A percentile compares a stretch with the other conserved stretches of the same genome.
These are phyloP conservation scores for Neolamprologus variostigma DNA, from an alignment of 2,113 vertebrate genomes.

Conservation along the genomic window DNA sequence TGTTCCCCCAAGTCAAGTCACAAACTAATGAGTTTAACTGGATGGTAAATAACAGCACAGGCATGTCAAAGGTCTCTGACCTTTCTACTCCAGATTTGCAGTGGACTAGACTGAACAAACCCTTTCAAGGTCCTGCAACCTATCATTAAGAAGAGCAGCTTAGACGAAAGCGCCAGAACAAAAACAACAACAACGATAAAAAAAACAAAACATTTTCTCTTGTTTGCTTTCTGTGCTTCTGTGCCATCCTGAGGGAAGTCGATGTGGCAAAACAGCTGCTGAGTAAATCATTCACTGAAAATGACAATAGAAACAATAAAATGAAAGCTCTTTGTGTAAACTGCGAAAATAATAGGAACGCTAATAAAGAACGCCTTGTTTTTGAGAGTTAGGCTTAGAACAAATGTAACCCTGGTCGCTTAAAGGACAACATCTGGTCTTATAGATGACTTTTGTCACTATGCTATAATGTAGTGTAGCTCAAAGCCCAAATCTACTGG, in stretches of 20 bases:
- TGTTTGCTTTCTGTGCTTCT: neutral
- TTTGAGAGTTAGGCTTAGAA: neutral
- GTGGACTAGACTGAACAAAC: neutral
- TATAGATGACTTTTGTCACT: neutral
- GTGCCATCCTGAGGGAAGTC: neutral
- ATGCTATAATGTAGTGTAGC: neutral
- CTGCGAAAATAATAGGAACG: neutral
- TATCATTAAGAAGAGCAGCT: neutral
- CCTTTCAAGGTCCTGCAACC: neutral
- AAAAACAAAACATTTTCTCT: neutral
- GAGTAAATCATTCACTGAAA: neutral
- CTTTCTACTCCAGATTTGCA: neutral
- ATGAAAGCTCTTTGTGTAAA: neutral
- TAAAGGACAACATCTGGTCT: constrained; percentile 5
- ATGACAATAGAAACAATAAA: neutral
- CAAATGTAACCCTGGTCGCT: neutral
- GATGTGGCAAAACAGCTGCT: neutral
- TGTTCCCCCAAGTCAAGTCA: neutral
- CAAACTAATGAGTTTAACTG: neutral
- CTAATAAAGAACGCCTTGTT: neutral
- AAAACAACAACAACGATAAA: neutral
- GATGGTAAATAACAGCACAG: neutral
- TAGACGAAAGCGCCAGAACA: neutral
- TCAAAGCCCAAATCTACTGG: neutral
- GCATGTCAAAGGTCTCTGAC: neutral